Conservation (phyloP, 2,113 vertebrate genomes). For the Suricata suricatta region DNA sequence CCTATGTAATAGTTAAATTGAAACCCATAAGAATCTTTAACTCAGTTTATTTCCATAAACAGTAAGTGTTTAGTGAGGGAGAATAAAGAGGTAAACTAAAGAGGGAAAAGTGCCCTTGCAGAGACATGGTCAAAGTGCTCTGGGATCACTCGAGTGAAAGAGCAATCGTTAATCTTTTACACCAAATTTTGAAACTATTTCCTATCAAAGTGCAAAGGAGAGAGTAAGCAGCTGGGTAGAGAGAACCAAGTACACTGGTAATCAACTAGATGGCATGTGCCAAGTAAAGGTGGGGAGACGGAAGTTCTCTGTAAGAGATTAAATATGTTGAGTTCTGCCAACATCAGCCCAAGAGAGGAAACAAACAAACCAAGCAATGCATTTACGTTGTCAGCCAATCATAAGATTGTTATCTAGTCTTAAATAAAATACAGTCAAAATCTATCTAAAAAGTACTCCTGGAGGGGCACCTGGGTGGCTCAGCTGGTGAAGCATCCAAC, state of each 20-base stretch:
- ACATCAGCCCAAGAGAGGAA: background rate
- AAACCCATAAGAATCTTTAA: background rate
- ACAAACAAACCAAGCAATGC: background rate
- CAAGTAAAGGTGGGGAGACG: background rate
- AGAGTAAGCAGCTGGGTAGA: background rate
- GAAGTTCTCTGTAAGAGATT: background rate
- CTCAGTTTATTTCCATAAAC: background rate
- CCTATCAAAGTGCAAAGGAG: background rate
- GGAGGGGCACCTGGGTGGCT: background rate
- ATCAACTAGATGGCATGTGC: background rate
- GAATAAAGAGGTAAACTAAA: background rate
- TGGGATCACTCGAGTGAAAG: background rate
- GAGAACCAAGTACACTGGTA: background rate
- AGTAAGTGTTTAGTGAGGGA: background rate
- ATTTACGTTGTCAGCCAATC: background rate
- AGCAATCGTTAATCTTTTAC: slow-evolving; percentile 1
- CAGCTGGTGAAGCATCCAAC: too few relatives aligned
- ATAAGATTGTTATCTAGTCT: background rate
- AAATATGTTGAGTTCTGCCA: background rate
- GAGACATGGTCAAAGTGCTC: background rate
- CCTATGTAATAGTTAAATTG: background rate
- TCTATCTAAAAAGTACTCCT: background rate
- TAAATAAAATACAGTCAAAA: background rate
- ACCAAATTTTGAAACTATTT: slow-evolving; percentile 6
- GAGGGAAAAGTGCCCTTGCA: background rate